Evolutionary conservation across 2,888 invertebrate species (phyloP), one percentile per base, ranked within the genome.

Genomic region (Cryptocheilus praepositus): DNA sequence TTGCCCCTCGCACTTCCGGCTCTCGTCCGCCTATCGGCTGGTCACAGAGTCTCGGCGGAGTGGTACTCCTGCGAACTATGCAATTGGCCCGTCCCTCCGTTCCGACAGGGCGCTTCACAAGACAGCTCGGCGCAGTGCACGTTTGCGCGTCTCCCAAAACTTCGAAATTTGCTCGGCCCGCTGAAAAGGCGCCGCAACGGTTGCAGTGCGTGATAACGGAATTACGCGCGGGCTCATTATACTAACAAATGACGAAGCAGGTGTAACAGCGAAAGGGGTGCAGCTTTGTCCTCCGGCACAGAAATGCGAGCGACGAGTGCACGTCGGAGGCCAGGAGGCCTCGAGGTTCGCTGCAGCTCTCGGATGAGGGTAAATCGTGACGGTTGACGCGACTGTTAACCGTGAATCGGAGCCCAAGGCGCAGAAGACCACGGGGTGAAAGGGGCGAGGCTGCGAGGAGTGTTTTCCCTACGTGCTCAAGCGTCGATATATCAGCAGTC

Each of bases 401-500:
- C 18, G 46, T 51, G 60, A 61, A 57, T n/a, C 28, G 25, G 66
- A 62, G 7, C 36, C 8, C 36, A 11, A 11, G 36, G 36, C 36
- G 55, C 8, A 64, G 51, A 16, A 46, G 45, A 21, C 18, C 16
- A 57, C 5, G 36, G 4, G 36, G 54, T 18, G 64, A 43, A 36
- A 19, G 16, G 61, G 43, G 57, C 43, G 53, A 46, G 69, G 45
- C 18, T 21, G 52, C 51, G 52, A 18, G 55, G 56, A 71, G 65
- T 62, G 65, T 70, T 70, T 74, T 68, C 62, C 58, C 59, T 62
- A 54, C 36, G 55, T 55, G 54, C 58, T 61, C 51, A 65, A 57
- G 67, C 68, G 70, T 73, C 70, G 69, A 73, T 67, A 70, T 77
- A 77, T 77, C 77, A 77, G 64, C 77, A 73, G 77, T 77, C 77